phyloP scores from a whole-genome alignment of 2,797 vertebrate genomes.

The Galaxias olidus region DNA sequence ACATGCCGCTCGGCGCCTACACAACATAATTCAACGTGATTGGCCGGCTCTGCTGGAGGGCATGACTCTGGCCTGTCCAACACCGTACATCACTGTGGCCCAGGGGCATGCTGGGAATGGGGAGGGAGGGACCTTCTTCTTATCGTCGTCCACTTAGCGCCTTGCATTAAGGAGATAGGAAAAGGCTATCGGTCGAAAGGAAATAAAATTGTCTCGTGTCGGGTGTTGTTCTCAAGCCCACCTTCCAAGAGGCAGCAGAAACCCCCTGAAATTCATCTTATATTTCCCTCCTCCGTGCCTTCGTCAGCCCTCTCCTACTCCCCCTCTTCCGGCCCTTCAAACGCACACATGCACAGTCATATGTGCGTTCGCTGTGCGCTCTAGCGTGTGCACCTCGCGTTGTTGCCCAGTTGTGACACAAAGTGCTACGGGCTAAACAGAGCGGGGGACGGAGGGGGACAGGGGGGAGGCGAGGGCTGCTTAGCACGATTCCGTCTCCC shows the following conservation, averaged over 20 bases:
- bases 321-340: background rate
- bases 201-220: constrained; percentile 1
- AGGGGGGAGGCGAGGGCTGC: constrained; percentile 47
- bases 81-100: constrained; percentile 70
- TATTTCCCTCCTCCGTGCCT: constrained; percentile 1
- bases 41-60: constrained; percentile 78
- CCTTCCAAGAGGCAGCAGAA: too few relatives aligned
- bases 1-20: constrained; percentile 59
- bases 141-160: constrained; percentile 71
- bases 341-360: constrained; percentile 19
- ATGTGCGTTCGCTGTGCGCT: constrained; percentile 51
- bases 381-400: constrained; percentile 64
- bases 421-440: constrained; percentile 71
- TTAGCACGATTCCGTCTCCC: constrained; percentile 70
- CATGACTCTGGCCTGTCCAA: constrained; percentile 77
- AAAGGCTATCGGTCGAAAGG: constrained; percentile 29
- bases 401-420: constrained; percentile 68
- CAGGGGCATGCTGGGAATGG: constrained; percentile 51
- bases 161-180: constrained; percentile 40
- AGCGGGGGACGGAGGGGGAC: too few relatives aligned
- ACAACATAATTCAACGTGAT: constrained; percentile 80
- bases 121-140: constrained; percentile 29
- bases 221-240: background rate
- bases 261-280: background rate
- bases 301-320: constrained; percentile 14